Conservation (phyloP, 1,140 invertebrate genomes). For the Papilio xuthus region DNA sequence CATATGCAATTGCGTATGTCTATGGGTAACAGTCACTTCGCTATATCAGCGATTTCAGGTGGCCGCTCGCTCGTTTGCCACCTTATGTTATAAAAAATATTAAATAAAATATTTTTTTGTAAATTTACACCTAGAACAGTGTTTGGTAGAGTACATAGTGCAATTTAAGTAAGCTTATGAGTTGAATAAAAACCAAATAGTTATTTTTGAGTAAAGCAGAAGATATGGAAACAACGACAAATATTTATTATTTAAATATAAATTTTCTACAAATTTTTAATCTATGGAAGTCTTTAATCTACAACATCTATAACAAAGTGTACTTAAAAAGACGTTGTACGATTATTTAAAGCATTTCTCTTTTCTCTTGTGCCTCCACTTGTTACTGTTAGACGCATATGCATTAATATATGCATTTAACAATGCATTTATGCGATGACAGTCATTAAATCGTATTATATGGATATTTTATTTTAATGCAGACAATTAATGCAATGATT, state of each 20-base stretch:
- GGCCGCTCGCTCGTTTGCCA: no score
- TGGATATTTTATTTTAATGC: constrained; percentile 38
- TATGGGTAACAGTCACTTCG: no score
- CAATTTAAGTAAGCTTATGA: neutral
- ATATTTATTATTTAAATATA: no score
- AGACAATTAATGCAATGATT: constrained; percentile 34
- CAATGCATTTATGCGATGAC: constrained; percentile 38
- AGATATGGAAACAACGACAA: no score
- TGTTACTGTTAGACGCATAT: constrained; percentile 35
- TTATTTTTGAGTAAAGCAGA: no score
- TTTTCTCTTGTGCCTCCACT: neutral
- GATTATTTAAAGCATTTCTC: neutral
- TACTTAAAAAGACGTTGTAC: neutral
- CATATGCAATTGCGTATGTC: no score
- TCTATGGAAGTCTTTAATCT: neutral
- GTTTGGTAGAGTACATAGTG: neutral
- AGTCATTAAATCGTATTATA: constrained; percentile 38
- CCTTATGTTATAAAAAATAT: no score
- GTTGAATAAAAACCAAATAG: no score
- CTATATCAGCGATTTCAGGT: no score
- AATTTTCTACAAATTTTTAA: neutral
- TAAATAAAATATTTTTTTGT: neutral
- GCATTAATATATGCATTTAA: constrained; percentile 33
- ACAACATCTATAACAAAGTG: no score
- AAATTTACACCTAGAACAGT: neutral